Evolutionary conservation across 2,888 invertebrate genomes (phyloP).

Genomic region (Oxyteleia sp.): DNA sequence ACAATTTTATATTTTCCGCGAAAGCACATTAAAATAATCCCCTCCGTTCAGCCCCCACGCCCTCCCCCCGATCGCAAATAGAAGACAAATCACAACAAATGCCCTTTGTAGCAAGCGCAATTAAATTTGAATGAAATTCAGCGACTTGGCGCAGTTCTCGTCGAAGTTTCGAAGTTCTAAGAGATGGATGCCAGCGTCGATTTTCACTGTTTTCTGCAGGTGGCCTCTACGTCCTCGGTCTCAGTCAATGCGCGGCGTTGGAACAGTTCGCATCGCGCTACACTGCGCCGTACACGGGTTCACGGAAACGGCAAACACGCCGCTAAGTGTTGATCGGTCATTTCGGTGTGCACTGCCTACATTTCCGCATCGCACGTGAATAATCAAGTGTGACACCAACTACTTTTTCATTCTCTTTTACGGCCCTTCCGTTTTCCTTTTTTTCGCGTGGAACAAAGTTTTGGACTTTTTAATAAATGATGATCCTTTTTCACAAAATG

Average conservation of each 20-base stretch:
- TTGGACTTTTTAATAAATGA: conserved; percentile 15
- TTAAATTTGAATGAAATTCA: not conserved
- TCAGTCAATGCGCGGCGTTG: conserved; percentile 84
- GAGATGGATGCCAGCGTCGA: conserved; percentile 45
- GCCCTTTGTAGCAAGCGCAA: no score
- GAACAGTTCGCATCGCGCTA: conserved; percentile 79
- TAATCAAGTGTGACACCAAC: conserved; percentile 5
- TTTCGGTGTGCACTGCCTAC: conserved; percentile 30
- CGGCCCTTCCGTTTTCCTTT: no score
- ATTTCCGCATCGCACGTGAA: conserved; percentile 18
- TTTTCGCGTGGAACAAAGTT: not conserved
- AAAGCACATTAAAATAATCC: no score
- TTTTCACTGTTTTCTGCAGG: conserved; percentile 59
- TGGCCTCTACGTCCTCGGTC: conserved; percentile 60
- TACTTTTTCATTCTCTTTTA: not conserved
- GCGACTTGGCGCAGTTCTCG: conserved; percentile 2
- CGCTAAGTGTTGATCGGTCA: conserved; percentile 25
- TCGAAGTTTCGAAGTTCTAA: not conserved
- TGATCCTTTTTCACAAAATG: not conserved
- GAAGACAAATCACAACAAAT: no score
- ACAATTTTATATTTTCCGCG: no score
- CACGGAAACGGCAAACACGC: conserved; percentile 20
- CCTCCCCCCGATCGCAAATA: no score
- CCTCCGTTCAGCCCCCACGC: no score
- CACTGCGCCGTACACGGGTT: conserved; percentile 45